Conservation (phyloP, 2,888 invertebrate species). For the Ametastegia equiseti region DNA sequence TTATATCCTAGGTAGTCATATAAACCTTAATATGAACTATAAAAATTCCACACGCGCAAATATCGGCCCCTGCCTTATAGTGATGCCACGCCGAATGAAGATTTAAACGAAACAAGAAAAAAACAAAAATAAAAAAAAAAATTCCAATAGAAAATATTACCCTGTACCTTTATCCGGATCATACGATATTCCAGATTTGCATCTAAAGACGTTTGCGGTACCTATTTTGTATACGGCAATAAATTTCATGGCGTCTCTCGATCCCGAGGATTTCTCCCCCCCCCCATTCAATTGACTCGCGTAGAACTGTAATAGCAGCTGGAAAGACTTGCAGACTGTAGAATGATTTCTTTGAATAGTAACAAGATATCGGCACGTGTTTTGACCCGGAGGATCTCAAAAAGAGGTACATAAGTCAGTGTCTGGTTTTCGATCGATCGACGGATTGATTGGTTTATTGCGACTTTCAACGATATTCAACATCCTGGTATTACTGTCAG, state of each 20-base stretch:
- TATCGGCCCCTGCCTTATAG: no score
- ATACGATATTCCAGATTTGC: not conserved
- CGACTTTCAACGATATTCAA: not conserved
- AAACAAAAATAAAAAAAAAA: no score
- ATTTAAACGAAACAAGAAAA: no score
- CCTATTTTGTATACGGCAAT: not conserved
- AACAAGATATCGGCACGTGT: not conserved
- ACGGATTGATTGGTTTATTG: constrained; percentile 27
- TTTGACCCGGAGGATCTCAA: not conserved
- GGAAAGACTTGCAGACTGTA: not conserved
- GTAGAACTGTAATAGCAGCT: not conserved
- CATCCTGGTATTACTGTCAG: constrained; percentile 1
- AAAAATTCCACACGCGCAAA: no score
- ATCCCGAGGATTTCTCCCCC: no score
- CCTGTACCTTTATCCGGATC: no score
- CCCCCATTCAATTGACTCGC: not conserved
- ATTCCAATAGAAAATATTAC: no score
- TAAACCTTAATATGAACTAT: not conserved
- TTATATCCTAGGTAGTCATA: not conserved
- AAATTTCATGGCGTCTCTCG: no score
- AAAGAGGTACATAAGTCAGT: not conserved
- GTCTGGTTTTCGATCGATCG: not conserved
- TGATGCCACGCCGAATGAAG: no score
- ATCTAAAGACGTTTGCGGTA: not conserved
- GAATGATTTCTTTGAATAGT: not conserved